Evolutionary conservation across 2,888 invertebrate species (phyloP).

Genomic region (Chrysina gloriosa): DNA sequence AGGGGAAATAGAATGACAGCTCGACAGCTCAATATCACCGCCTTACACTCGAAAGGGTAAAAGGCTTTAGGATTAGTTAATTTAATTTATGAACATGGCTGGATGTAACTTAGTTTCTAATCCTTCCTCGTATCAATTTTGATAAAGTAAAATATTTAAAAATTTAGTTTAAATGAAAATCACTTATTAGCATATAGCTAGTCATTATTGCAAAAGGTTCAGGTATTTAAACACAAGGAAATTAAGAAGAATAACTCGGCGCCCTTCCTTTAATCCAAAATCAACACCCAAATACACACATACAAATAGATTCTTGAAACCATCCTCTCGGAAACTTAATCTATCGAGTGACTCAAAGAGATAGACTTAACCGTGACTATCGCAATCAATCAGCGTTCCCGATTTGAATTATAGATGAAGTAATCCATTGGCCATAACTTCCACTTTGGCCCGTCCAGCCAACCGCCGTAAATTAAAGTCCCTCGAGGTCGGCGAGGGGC

Average conservation of each 20-base stretch:
- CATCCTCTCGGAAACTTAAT: neutral
- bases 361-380: neutral
- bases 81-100: too few relatives aligned
- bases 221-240: neutral
- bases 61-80: too few relatives aligned
- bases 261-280: neutral
- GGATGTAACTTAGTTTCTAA: too few relatives aligned
- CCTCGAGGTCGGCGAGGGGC: too few relatives aligned
- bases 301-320: neutral
- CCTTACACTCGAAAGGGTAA: too few relatives aligned
- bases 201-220: neutral
- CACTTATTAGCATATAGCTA: neutral
- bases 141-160: too few relatives aligned
- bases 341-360: neutral
- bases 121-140: too few relatives aligned
- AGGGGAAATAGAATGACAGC: too few relatives aligned
- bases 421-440: slow-evolving; percentile 7
- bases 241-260: neutral
- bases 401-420: slow-evolving; percentile 21
- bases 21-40: too few relatives aligned
- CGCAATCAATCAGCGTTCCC: slow-evolving; percentile 10
- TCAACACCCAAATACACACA: neutral
- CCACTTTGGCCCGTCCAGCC: neutral
- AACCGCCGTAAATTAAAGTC: slow-evolving; percentile 5
- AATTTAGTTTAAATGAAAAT: too few relatives aligned